phyloP scores from a whole-genome alignment of 1,140 invertebrate genomes.

The Drosophila kepulauana region DNA sequence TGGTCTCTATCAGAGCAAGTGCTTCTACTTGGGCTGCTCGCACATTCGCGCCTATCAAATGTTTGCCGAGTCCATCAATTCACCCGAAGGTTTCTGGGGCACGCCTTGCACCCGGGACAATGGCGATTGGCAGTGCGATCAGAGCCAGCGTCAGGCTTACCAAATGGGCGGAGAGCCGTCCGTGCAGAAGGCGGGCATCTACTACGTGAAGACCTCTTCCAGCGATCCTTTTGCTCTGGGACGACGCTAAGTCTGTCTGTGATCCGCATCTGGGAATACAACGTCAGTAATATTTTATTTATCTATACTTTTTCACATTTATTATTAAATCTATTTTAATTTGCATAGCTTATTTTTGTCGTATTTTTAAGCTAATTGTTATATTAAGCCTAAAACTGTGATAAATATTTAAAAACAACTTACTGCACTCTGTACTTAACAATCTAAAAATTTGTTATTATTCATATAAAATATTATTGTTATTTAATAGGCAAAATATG shows the following conservation, averaged over 20 bases:
- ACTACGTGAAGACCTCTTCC: constrained; percentile 85
- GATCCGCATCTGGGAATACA: too few species aligned
- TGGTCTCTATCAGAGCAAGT: constrained; percentile 85
- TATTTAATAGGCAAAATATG: too few species aligned
- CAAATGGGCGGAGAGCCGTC: constrained; percentile 86
- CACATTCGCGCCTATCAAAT: constrained; percentile 87
- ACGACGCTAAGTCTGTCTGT: background rate
- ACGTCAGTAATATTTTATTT: too few species aligned
- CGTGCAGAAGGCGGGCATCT: constrained; percentile 83
- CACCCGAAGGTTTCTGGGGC: constrained; percentile 74
- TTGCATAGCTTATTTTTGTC: background rate
- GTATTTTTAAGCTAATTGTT: background rate
- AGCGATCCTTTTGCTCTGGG: constrained; percentile 85
- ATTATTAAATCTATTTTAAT: too few species aligned
- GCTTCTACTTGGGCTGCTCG: constrained; percentile 86
- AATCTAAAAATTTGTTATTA: too few species aligned
- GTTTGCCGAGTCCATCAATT: constrained; percentile 86
- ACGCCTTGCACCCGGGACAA: constrained; percentile 62
- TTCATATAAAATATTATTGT: too few species aligned
- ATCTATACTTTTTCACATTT: too few species aligned
- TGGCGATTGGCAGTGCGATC: constrained; percentile 70
- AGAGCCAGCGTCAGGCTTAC: constrained; percentile 79
- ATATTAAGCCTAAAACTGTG: background rate
- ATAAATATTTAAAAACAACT: too few species aligned
- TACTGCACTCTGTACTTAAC: too few species aligned